phyloP scores from a whole-genome alignment of 2,888 invertebrate genomes.

The Nycteola revayana region DNA sequence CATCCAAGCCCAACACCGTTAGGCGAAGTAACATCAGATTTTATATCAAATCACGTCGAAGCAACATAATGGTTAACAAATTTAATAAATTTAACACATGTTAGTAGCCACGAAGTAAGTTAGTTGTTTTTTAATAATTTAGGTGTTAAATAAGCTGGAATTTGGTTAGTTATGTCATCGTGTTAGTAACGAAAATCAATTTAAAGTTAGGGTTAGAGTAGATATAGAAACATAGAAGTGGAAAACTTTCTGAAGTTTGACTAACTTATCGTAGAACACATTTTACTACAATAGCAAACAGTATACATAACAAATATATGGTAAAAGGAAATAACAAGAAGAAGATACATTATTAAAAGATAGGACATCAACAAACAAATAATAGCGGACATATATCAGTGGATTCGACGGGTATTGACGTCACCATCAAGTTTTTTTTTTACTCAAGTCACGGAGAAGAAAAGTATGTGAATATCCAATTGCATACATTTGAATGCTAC shows the following conservation, averaged over 20 bases:
- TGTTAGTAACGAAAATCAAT: constrained; percentile 26
- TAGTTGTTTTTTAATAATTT: constrained; percentile 3
- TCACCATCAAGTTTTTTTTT: too few relatives aligned
- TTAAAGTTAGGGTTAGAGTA: constrained; percentile 1
- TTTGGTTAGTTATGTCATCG: constrained; percentile 10
- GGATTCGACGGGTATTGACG: constrained; percentile 44
- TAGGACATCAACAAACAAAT: constrained; percentile 38
- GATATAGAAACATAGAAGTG: too few relatives aligned
- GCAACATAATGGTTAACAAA: not conserved
- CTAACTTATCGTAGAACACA: too few relatives aligned
- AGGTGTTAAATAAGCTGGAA: constrained; percentile 18
- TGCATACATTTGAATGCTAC: too few relatives aligned
- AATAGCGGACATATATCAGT: constrained; percentile 21
- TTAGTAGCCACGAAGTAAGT: too few relatives aligned
- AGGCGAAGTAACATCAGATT: constrained; percentile 5
- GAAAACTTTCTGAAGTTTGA: too few relatives aligned
- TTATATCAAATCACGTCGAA: not conserved
- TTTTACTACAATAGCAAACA: too few relatives aligned
- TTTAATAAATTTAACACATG: too few relatives aligned
- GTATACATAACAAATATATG: constrained; percentile 2
- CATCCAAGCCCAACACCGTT: constrained; percentile 22
- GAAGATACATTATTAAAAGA: constrained; percentile 35
- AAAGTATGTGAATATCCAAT: too few relatives aligned
- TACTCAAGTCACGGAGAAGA: too few relatives aligned
- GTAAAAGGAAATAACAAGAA: constrained; percentile 16